These are phyloP conservation scores for Brachyopa scutellaris DNA, from an alignment of 2,888 invertebrate genomes.

Conservation along the genomic window DNA sequence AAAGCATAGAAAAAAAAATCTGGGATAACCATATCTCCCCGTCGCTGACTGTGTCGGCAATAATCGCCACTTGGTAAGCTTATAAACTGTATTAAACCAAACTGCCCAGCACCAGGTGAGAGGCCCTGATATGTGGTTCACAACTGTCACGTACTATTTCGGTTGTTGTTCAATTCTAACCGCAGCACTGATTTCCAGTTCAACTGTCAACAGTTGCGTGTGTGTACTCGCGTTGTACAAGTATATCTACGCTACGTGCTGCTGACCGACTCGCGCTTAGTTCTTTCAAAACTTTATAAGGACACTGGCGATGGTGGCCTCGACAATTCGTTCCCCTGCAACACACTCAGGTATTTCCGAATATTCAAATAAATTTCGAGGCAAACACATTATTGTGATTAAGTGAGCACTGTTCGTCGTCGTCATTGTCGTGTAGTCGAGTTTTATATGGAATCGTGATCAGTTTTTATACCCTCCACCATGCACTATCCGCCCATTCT, in stretches of 20 bases:
- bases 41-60: neutral
- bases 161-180: constrained; percentile 66
- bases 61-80: constrained; percentile 32
- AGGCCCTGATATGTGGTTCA: constrained; percentile 47
- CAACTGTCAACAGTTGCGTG: constrained; percentile 63
- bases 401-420: constrained; percentile 68
- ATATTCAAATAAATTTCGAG: constrained; percentile 71
- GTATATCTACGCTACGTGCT: neutral
- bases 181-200: constrained; percentile 65
- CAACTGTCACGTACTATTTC: constrained; percentile 68
- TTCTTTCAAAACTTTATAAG: constrained; percentile 40
- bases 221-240: neutral
- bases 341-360: constrained; percentile 51
- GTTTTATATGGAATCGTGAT: constrained; percentile 62
- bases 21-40: too few species aligned
- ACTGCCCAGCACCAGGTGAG: constrained; percentile 20
- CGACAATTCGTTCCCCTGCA: constrained; percentile 42
- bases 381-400: constrained; percentile 72
- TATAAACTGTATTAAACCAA: constrained; percentile 28
- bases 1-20: too few species aligned
- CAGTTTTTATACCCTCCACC: constrained; percentile 19
- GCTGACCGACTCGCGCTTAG: constrained; percentile 2
- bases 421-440: constrained; percentile 31
- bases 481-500: neutral
- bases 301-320: constrained; percentile 13